phyloP scores from a whole-genome alignment of 2,113 vertebrate genomes.

The Panthera uncia region DNA sequence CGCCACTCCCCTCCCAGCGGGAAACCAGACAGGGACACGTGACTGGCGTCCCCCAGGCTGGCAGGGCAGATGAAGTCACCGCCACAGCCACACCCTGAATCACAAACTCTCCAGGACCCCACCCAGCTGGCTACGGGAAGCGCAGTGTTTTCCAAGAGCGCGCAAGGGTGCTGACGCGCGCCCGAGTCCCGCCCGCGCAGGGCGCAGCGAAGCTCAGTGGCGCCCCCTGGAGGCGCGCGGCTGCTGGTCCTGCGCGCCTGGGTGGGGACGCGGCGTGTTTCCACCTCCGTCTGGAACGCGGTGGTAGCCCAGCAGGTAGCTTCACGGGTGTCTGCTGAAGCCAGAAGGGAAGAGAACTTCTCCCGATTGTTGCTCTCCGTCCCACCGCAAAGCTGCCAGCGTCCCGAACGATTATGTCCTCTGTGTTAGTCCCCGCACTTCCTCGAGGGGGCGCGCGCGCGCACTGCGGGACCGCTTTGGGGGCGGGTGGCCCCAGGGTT shows the following conservation, averaged over 20 bases:
- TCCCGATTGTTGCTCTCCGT: background rate
- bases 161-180: background rate
- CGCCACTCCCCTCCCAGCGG: background rate
- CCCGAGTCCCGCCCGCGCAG: background rate
- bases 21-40: background rate
- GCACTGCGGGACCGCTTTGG: background rate
- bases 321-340: background rate
- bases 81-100: background rate
- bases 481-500: background rate
- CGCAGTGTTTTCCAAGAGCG: conserved; percentile 55
- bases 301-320: fast-evolving
- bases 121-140: conserved; percentile 59
- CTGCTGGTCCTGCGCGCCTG: background rate
- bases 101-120: conserved; percentile 1
- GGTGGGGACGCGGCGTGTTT: background rate
- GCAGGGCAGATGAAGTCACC: background rate
- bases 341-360: background rate
- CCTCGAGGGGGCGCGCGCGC: background rate
- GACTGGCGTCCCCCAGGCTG: background rate
- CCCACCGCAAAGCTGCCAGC: background rate
- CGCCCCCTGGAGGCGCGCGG: conserved; percentile 47
- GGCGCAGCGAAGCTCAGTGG: background rate
- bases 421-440: background rate
- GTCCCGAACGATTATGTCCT: background rate
- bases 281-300: fast-evolving